These are phyloP conservation scores for Papilio xuthus DNA, from an alignment of 1,140 invertebrate genomes.

Conservation along the genomic window DNA sequence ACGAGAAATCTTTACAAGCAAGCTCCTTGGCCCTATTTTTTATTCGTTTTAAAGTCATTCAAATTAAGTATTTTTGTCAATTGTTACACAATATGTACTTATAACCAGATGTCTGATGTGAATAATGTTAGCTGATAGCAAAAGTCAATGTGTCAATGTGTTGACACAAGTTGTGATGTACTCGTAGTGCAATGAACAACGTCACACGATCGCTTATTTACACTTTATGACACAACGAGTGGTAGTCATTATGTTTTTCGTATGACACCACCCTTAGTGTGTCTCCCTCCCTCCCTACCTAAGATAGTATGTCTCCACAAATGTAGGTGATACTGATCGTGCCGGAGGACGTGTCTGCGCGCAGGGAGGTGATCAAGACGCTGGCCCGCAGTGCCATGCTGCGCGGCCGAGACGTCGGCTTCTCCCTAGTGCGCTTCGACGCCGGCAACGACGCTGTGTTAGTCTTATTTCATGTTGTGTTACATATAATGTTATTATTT, in stretches of 20 bases:
- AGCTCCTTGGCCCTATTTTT: not conserved
- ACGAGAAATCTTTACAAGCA: not conserved
- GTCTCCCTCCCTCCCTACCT: too few relatives aligned
- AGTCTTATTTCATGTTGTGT: conserved; percentile 40
- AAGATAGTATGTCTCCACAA: not conserved
- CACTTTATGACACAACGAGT: not conserved
- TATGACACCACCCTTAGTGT: not conserved
- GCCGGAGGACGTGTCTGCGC: conserved; percentile 51
- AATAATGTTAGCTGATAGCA: too few relatives aligned
- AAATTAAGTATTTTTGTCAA: not conserved
- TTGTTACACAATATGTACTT: too few relatives aligned
- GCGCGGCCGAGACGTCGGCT: conserved; percentile 59
- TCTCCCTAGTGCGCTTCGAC: conserved; percentile 66
- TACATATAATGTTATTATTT: too few relatives aligned
- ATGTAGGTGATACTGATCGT: conserved; percentile 67
- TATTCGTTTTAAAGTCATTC: not conserved
- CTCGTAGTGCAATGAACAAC: not conserved
- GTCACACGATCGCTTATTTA: too few relatives aligned
- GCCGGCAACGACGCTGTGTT: conserved; percentile 56
- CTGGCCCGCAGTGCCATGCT: conserved; percentile 63
- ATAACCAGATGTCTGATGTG: too few relatives aligned
- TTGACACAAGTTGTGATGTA: not conserved
- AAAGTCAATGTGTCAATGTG: not conserved
- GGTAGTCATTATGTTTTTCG: not conserved
- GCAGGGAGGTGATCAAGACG: conserved; percentile 55